Evolutionary conservation across 2,888 invertebrate genomes (phyloP).

Genomic region (Cryptocephalus primarius): DNA sequence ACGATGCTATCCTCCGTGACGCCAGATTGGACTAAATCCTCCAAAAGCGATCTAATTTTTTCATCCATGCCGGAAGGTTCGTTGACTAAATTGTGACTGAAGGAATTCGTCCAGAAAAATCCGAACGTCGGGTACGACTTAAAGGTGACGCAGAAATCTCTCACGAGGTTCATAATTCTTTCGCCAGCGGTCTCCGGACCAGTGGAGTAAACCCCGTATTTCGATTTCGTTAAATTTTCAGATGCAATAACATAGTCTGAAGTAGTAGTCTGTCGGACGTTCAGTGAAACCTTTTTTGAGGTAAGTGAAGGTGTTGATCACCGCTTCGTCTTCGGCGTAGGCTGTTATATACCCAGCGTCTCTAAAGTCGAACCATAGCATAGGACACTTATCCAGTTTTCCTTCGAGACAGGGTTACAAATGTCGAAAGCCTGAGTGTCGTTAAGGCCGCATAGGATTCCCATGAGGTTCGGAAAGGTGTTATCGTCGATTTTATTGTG

Average conservation of each 20-base stretch:
- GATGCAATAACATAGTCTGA: slow-evolving; percentile 61
- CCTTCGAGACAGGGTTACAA: too few species aligned
- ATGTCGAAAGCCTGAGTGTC: slow-evolving; percentile 34
- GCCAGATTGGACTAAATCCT: slow-evolving; percentile 45
- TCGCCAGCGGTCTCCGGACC: slow-evolving; percentile 55
- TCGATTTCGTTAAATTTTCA: slow-evolving; percentile 43
- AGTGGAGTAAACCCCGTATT: slow-evolving; percentile 45
- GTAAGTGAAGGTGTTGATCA: slow-evolving; percentile 66
- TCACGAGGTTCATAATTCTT: slow-evolving; percentile 56
- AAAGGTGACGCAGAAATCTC: slow-evolving; percentile 45
- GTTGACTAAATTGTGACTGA: slow-evolving; percentile 63
- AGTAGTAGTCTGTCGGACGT: slow-evolving; percentile 72
- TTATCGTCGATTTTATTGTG: slow-evolving; percentile 70
- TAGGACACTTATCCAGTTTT: slow-evolving; percentile 57
- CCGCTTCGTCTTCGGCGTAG: slow-evolving; percentile 66
- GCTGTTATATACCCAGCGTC: slow-evolving; percentile 63
- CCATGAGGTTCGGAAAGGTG: slow-evolving; percentile 83
- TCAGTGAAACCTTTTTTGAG: slow-evolving; percentile 56
- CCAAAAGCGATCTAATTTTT: slow-evolving; percentile 48
- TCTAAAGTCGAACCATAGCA: slow-evolving; percentile 70
- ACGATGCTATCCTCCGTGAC: slow-evolving; percentile 31
- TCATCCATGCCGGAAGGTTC: slow-evolving; percentile 59
- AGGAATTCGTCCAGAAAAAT: slow-evolving; percentile 70
- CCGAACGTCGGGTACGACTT: slow-evolving; percentile 56
- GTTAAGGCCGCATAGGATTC: slow-evolving; percentile 59